phyloP scores from a whole-genome alignment of 2,113 vertebrate species.

The Cottus gobio region DNA sequence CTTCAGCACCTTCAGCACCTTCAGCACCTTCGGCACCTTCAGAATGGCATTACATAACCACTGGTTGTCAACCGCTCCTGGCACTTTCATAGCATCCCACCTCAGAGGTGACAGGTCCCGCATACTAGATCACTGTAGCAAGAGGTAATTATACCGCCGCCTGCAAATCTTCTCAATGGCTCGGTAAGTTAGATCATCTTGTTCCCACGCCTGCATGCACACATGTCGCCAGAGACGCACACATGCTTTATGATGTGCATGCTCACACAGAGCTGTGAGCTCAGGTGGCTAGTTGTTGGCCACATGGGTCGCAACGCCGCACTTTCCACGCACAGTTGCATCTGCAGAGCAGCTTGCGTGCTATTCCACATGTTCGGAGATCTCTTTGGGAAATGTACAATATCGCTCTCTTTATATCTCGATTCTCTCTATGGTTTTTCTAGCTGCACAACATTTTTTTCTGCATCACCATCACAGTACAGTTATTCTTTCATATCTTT shows the following conservation, averaged over 20 bases:
- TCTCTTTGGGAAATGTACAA: neutral
- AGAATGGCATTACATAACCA: conserved; percentile 62
- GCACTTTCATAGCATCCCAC: conserved; percentile 54
- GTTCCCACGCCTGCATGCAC: neutral
- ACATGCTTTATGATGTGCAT: conserved; percentile 43
- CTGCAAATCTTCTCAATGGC: conserved; percentile 58
- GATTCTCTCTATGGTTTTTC: neutral
- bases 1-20: conserved; percentile 36
- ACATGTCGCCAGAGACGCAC: conserved; percentile 38
- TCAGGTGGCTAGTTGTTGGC: conserved; percentile 66
- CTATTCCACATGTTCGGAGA: neutral
- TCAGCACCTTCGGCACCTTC: conserved; percentile 40
- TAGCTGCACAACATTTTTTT: neutral
- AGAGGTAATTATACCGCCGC: conserved; percentile 66
- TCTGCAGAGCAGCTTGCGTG: neutral
- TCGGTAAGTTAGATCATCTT: conserved; percentile 50
- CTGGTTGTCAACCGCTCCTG: conserved; percentile 53
- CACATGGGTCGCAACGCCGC: conserved; percentile 25
- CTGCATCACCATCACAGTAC: neutral
- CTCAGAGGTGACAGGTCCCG: conserved; percentile 52
- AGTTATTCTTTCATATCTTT: neutral
- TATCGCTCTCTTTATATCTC: neutral
- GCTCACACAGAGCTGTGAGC: conserved; percentile 39
- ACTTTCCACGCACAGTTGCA: conserved; percentile 10
- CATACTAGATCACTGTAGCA: conserved; percentile 53